phyloP scores from a whole-genome alignment of 1,140 invertebrate genomes.

The Goniozus legneri region DNA sequence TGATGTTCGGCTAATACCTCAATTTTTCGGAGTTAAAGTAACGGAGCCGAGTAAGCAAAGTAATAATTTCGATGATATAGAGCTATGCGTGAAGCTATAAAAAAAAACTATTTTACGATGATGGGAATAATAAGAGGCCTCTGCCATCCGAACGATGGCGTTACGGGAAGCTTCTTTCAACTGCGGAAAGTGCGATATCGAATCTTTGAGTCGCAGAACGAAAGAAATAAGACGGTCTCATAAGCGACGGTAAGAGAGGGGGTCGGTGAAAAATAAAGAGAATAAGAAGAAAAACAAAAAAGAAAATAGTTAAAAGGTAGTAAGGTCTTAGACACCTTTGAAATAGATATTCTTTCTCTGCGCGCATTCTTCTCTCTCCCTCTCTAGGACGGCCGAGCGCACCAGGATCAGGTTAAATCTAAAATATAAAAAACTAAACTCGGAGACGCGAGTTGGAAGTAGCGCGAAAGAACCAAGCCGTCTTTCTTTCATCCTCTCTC shows the following conservation, averaged over 20 bases:
- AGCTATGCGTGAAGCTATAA: too few relatives aligned
- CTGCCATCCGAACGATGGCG: neutral
- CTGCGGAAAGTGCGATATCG: neutral
- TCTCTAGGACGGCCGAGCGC: conserved; percentile 17
- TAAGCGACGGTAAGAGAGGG: conserved; percentile 1
- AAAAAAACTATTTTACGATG: conserved; percentile 7
- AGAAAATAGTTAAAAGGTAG: conserved; percentile 1
- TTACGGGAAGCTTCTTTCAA: neutral
- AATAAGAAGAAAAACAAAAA: neutral
- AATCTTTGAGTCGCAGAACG: too few relatives aligned
- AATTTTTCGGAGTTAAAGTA: too few relatives aligned
- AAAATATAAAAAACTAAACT: conserved; percentile 27
- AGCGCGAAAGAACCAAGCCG: neutral
- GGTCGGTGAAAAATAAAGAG: conserved; percentile 2
- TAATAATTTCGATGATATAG: neutral
- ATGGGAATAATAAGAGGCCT: conserved; percentile 9
- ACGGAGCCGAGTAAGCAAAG: neutral
- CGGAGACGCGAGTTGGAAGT: conserved; percentile 2
- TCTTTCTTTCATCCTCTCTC: conserved; percentile 3
- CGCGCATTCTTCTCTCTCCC: conserved; percentile 19
- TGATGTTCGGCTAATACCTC: too few relatives aligned
- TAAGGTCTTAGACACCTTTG: conserved; percentile 11
- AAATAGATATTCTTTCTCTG: conserved; percentile 29
- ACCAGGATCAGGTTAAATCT: conserved; percentile 20
- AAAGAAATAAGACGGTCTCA: too few relatives aligned